Conservation (phyloP, 2,113 vertebrate genomes). For the Hipposideros armiger region DNA sequence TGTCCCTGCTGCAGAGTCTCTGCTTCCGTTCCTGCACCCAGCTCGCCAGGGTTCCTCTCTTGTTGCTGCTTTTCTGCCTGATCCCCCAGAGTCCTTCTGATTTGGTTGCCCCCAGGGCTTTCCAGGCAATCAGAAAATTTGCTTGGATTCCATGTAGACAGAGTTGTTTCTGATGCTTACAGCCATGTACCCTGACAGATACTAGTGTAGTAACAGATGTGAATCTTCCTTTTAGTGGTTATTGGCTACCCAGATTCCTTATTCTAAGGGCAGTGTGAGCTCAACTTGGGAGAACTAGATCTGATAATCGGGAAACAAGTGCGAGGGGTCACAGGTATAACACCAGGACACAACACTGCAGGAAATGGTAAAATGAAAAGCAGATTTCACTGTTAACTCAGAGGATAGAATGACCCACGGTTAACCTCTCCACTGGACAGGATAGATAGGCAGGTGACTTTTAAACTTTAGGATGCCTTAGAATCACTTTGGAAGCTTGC, state of each 20-base stretch:
- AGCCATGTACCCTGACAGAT: not conserved
- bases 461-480: not conserved
- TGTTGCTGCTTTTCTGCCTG: not conserved
- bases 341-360: not conserved
- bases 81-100: not conserved
- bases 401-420: not conserved
- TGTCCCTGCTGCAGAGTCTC: not conserved
- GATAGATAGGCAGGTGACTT: not conserved
- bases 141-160: not conserved
- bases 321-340: not conserved
- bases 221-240: not conserved
- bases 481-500: not conserved
- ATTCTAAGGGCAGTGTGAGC: not conserved
- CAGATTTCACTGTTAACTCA: not conserved
- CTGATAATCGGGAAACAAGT: not conserved
- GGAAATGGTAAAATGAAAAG: constrained; percentile 1
- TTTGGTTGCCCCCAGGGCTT: not conserved
- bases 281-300: not conserved
- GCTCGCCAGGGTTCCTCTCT: not conserved
- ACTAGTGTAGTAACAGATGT: not conserved
- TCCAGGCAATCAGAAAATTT: not conserved
- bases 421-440: not conserved
- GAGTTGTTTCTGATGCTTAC: not conserved
- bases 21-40: not conserved
- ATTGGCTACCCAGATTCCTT: not conserved